A percentile compares a stretch with the other conserved stretches of the same genome.
phyloP scores from a whole-genome alignment of 2,888 invertebrate species.

The Smittia aterrima region DNA sequence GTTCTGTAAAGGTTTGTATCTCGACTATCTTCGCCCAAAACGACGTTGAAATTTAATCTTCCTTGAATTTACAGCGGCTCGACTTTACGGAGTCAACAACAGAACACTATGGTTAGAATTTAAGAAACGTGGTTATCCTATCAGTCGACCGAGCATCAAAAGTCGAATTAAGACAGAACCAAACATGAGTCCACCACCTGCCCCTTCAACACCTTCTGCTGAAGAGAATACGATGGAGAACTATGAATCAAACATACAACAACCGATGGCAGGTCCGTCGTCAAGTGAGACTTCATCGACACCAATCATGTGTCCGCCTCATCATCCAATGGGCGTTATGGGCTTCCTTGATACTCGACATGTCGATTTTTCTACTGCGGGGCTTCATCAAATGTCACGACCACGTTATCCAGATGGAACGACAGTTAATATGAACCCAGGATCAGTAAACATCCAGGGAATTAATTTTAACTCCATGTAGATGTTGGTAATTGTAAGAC shows the following conservation, averaged over 20 bases:
- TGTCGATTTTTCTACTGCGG: conserved; percentile 62
- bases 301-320: conserved; percentile 62
- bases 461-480: conserved; percentile 77
- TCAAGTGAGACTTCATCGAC: conserved; percentile 56
- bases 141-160: conserved; percentile 74
- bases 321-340: conserved; percentile 64
- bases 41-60: neutral
- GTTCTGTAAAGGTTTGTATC: conserved; percentile 63
- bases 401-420: conserved; percentile 54
- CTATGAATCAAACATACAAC: conserved; percentile 50
- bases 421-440: conserved; percentile 56
- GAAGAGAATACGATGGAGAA: conserved; percentile 55
- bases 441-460: conserved; percentile 69
- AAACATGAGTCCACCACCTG: conserved; percentile 62
- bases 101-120: conserved; percentile 82
- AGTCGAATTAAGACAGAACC: conserved; percentile 69
- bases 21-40: neutral
- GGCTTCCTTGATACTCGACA: conserved; percentile 70
- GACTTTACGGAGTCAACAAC: conserved; percentile 81
- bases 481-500: conserved; percentile 46
- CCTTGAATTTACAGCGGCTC: conserved; percentile 58
- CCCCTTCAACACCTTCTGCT: conserved; percentile 50
- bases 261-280: conserved; percentile 54
- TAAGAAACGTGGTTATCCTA: conserved; percentile 79
- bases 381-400: conserved; percentile 60